Percentiles rank a stretch among this genome's conserved stretches.
phyloP scores from a whole-genome alignment of 1,140 invertebrate species.

The Diorhabda sublineata region DNA sequence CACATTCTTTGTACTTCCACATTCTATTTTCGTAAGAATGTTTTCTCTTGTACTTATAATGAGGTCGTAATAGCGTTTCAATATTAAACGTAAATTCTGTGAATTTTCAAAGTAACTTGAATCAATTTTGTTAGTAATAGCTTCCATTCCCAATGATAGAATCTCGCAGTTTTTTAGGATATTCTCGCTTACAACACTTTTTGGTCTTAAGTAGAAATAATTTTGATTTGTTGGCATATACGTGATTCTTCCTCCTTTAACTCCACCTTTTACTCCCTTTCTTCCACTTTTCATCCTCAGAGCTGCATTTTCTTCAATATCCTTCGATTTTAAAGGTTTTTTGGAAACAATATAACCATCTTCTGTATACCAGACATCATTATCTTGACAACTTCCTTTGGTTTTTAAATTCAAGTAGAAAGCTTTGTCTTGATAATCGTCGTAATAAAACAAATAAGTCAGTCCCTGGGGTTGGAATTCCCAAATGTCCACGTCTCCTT shows the following conservation, averaged over 20 bases:
- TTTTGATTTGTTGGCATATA: not conserved
- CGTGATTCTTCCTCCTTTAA: not conserved
- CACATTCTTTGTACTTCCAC: not conserved
- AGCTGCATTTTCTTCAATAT: not conserved
- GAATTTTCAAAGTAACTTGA: not conserved
- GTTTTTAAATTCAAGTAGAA: conserved; percentile 4
- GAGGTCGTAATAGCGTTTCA: conserved; percentile 3
- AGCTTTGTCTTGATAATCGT: not conserved
- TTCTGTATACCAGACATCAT: not conserved
- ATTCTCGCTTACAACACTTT: not conserved
- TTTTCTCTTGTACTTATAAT: not conserved
- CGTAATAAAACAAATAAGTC: conserved; percentile 3
- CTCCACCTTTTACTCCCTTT: not conserved
- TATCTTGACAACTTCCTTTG: not conserved
- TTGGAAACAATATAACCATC: not conserved
- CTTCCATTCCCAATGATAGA: not conserved
- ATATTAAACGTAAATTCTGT: not conserved
- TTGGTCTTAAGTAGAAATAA: not conserved
- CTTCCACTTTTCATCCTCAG: not conserved
- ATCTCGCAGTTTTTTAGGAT: conserved; percentile 5
- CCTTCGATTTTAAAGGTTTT: not conserved
- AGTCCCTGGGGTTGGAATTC: not conserved
- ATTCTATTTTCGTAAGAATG: not conserved
- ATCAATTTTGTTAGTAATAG: not conserved
- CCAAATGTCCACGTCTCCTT: conserved; percentile 4